Evolutionary conservation across 2,113 vertebrate genomes (phyloP), one percentile per base, ranked within the genome.

Genomic region (Microcebus jonahi): DNA sequence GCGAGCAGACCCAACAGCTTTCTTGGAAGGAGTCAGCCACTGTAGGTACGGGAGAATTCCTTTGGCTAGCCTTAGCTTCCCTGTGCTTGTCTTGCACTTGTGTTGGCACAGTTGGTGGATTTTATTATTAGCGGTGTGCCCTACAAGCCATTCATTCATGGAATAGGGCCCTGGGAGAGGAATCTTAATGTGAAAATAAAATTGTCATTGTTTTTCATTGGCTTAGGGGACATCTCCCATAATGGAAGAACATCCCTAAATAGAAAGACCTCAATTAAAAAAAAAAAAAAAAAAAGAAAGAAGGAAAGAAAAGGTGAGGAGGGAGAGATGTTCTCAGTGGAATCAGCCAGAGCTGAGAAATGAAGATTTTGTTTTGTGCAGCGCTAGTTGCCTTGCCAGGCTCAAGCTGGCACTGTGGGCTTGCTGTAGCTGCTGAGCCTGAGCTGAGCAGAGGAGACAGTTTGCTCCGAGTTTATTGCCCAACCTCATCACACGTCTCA

Each of bases 341-440:
- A 97, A 92, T 92, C 39, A 73, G 39, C 17, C 0, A 6, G 90
- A 63, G 81, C 27, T 71, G 81, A 91, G 67, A 53, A 91, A 87
- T 29, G 42, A 81, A 65, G 88, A 84, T 57, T 97, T 97, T 98
- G 92, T 95, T 98, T 94, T 96, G 95, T 94, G 97, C 96, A 97
- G 76, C 98, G 98, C 96, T 98, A 98, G 98, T 98, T 98, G 98
- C 98, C 97, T 97, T 98, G 98, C 98, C 98, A 98, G 98, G 98
- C 98, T 99, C 98, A 98, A 98, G 98, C 98, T 99, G 99, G 98
- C 99, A 99, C 98, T 99, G 98, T 99, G 98, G 98, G 98, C 98
- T 98, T 98, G 98, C 98, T 98, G 98, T 98, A 98, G 98, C 98
- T 98, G 98, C 98, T 96, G 96, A 97, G 97, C 96, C 97, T 95